Evolutionary conservation across 2,888 invertebrate species (phyloP).

Genomic region (Thymelicus lineola): DNA sequence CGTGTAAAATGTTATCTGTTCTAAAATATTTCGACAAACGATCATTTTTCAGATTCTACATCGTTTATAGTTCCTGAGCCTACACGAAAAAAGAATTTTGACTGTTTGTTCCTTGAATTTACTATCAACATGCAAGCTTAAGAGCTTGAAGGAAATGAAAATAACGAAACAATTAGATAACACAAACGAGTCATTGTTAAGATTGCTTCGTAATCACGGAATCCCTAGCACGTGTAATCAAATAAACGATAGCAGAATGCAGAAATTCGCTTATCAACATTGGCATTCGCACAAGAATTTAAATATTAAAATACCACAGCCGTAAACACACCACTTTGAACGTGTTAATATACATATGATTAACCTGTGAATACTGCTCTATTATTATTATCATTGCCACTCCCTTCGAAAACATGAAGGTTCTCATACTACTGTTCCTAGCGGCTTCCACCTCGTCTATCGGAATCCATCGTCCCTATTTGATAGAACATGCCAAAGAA

Average conservation of each 20-base stretch:
- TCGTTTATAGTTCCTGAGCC: no score
- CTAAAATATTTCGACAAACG: no score
- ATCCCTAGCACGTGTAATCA: not conserved
- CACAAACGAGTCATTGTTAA: no score
- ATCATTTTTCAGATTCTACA: no score
- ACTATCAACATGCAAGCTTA: no score
- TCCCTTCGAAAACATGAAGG: constrained; percentile 10
- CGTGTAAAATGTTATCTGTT: no score
- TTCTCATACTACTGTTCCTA: not conserved
- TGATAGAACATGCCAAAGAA: not conserved
- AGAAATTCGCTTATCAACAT: not conserved
- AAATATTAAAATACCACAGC: not conserved
- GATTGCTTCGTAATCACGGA: not conserved
- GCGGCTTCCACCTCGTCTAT: not conserved
- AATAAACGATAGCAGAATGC: not conserved
- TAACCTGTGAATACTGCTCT: no score
- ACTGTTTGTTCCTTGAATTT: no score
- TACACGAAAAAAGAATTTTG: no score
- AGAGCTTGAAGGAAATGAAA: no score
- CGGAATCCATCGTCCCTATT: not conserved
- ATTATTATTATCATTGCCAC: not conserved
- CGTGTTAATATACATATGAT: constrained; percentile 2
- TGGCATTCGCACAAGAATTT: not conserved
- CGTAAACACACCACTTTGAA: not conserved
- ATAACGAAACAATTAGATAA: no score